Base-by-base conservation (phyloP, 2,113 vertebrate species). In the Maccullochella peelii region DNA sequence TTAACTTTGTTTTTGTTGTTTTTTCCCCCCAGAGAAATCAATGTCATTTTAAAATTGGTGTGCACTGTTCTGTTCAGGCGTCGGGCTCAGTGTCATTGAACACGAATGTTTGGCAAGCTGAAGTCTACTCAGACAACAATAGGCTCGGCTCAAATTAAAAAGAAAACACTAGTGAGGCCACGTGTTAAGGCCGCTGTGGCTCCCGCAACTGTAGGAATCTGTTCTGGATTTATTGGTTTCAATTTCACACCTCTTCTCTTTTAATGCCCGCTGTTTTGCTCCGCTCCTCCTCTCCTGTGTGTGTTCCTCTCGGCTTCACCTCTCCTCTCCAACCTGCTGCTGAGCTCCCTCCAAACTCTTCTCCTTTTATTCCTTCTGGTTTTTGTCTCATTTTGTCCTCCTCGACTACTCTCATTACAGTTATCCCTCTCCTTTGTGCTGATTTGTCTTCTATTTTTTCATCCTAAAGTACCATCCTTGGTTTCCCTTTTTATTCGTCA, bases 211-310 rank as follows among this genome's bases (percentile, higher is more conserved):
- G 73, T 68, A 81, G 91, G 91, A 91, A 90, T 85, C 91, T 92
- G 86, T 87, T 92, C 90, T 86, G 93, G 86, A 95, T 94, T 94
- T 93, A 94, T 88, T 88, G 84, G 88, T 94, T 93, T 93, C 90
- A 93, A 93, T 93, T 94, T 94, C 91, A 95, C 92, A 94, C 93
- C 86, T 88, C 87, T 78, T 81, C 85, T 89, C 88, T 68, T 87
- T 91, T 86, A 91, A 90, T 77, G 91, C 87, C 89, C 3, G 85
- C 91, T 91, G 91, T 87, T 92, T 78, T 18, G 72, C 82, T 90
- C 71, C 9, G 20, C 89, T 82, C 80, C 78, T 86, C 86, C 25
- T 77, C 91, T 86, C 62, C 66, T 50, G 63, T 20, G 67, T 18
- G 18, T 1, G 2, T 15, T 80, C 47, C 71, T 74, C 72, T 49